Conservation (phyloP, 2,888 invertebrate genomes). For the Polia nebulosa region DNA sequence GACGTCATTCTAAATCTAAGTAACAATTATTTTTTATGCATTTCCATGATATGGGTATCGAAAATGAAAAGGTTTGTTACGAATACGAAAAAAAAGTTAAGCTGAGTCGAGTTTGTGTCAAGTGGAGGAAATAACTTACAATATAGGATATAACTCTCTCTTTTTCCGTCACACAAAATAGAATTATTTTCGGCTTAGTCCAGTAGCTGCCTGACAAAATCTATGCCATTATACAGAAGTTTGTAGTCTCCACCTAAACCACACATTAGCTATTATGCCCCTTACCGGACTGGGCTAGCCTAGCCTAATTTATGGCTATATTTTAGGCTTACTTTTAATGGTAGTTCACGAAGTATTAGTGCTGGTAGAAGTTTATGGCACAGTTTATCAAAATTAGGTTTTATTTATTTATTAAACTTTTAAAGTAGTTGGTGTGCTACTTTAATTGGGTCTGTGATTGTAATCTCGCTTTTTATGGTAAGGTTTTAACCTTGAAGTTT, state of each 20-base stretch:
- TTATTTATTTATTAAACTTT: conserved; percentile 23
- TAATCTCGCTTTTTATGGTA: conserved; percentile 1
- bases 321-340: conserved; percentile 43
- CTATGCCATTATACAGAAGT: conserved; percentile 19
- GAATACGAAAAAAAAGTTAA: no score
- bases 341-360: conserved; percentile 28
- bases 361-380: conserved; percentile 8
- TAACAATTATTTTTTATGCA: no score
- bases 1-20: no score
- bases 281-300: conserved; percentile 17
- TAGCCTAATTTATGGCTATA: conserved; percentile 41
- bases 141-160: no score
- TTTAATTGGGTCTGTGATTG: conserved; percentile 5
- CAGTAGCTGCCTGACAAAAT: background rate
- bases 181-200: background rate
- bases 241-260: conserved; percentile 1
- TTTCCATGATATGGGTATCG: no score
- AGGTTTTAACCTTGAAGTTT: conserved; percentile 12
- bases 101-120: no score
- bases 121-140: no score
- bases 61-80: no score
- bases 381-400: conserved; percentile 45
- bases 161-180: background rate
- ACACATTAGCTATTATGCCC: conserved; percentile 28
- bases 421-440: background rate